phyloP scores from a whole-genome alignment of 2,797 vertebrate genomes.

The Ptychobarbus kaznakovi region DNA sequence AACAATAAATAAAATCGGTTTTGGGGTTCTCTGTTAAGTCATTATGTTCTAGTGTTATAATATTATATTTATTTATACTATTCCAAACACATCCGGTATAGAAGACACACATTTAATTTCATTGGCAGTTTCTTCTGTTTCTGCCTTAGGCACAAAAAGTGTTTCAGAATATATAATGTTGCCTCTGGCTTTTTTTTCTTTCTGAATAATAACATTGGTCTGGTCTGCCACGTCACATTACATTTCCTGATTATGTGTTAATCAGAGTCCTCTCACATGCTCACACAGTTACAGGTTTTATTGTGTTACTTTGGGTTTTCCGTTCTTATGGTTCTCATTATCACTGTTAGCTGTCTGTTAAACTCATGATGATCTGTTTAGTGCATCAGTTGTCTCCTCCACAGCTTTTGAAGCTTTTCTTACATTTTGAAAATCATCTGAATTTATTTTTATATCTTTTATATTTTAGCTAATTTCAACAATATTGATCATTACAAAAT shows the following conservation, averaged over 20 bases:
- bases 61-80: background rate
- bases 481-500: background rate
- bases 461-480: background rate
- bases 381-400: background rate
- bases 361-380: background rate
- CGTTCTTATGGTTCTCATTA: conserved; percentile 3
- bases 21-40: background rate
- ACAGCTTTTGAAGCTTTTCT: conserved; percentile 1
- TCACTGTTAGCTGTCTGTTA: conserved; percentile 2
- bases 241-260: conserved; percentile 61
- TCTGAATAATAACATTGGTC: conserved; percentile 73
- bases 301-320: background rate
- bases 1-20: background rate
- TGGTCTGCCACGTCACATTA: conserved; percentile 71
- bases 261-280: conserved; percentile 52
- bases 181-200: conserved; percentile 18
- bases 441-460: background rate
- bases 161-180: conserved; percentile 20
- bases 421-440: background rate
- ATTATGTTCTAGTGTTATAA: conserved; percentile 6
- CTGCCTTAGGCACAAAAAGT: background rate
- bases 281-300: background rate
- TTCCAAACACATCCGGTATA: conserved; percentile 7
- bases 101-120: background rate
- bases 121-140: background rate